phyloP scores from a whole-genome alignment of 92 coral and sea anemone species.

The Virgularia gustaviana region DNA sequence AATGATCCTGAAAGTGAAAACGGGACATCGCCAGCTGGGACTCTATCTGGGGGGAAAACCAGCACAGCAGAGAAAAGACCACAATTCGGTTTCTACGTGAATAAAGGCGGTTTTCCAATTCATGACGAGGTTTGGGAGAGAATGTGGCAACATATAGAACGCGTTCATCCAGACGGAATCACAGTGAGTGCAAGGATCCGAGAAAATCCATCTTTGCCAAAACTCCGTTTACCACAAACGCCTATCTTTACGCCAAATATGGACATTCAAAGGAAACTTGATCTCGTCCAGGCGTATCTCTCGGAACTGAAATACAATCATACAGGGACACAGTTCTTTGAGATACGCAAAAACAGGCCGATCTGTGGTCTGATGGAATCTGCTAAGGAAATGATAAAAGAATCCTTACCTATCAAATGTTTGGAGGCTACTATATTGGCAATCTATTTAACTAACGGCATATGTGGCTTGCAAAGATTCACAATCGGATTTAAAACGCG shows the following conservation, averaged over 20 bases:
- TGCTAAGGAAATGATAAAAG: constrained; percentile 89
- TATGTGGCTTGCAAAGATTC: constrained; percentile 79
- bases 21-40: too few species aligned
- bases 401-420: constrained; percentile 93
- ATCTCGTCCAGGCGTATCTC: constrained; percentile 67
- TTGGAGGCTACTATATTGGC: constrained; percentile 90
- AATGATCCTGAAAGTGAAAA: too few species aligned
- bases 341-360: constrained; percentile 90
- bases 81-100: constrained; percentile 56
- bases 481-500: constrained; percentile 90
- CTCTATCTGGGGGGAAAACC: too few species aligned
- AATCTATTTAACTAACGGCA: constrained; percentile 76
- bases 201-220: constrained; percentile 51
- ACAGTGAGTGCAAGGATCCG: constrained; percentile 58
- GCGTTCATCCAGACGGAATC: constrained; percentile 77
- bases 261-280: constrained; percentile 68
- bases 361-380: constrained; percentile 91
- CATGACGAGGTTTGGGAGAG: constrained; percentile 78
- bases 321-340: constrained; percentile 97
- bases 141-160: constrained; percentile 95
- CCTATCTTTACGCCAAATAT: constrained; percentile 72
- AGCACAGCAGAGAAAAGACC: too few species aligned
- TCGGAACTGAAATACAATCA: constrained; percentile 88
- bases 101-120: constrained; percentile 87
- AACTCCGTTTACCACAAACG: constrained; percentile 34